Evolutionary conservation across 2,113 vertebrate genomes (phyloP).

Genomic region (Elgaria multicarinata): DNA sequence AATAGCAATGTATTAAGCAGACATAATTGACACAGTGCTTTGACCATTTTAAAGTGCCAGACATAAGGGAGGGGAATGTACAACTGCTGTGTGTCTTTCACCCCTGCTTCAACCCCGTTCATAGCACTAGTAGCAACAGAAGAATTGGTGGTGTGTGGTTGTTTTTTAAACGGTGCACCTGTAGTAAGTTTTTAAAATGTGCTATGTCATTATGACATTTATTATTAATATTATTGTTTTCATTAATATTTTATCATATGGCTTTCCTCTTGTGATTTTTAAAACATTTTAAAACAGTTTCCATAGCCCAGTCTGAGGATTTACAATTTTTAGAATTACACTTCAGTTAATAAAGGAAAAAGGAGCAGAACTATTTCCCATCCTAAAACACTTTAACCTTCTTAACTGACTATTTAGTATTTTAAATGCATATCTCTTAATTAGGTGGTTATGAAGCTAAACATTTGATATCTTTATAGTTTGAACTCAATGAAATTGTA

Average conservation of each 20-base stretch:
- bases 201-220: slow-evolving; percentile 61
- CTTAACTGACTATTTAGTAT: slow-evolving; percentile 40
- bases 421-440: slow-evolving; percentile 62
- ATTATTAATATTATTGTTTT: slow-evolving; percentile 33
- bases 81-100: slow-evolving; percentile 52
- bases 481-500: slow-evolving; percentile 77
- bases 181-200: slow-evolving; percentile 44
- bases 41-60: slow-evolving; percentile 56
- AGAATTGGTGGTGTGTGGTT: slow-evolving; percentile 42
- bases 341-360: slow-evolving; percentile 59
- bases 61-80: slow-evolving; percentile 34
- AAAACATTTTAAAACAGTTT: slow-evolving; percentile 61
- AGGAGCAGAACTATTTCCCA: slow-evolving; percentile 47
- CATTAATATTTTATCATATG: slow-evolving; percentile 62
- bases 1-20: slow-evolving; percentile 69
- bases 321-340: slow-evolving; percentile 70
- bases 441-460: slow-evolving; percentile 68
- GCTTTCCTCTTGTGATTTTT: slow-evolving; percentile 69
- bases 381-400: slow-evolving; percentile 56
- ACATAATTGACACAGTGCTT: slow-evolving; percentile 66
- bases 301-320: slow-evolving; percentile 69
- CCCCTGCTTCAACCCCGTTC: slow-evolving; percentile 44
- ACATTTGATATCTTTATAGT: slow-evolving; percentile 73
- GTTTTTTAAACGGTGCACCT: slow-evolving; percentile 44
- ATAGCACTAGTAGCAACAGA: slow-evolving; percentile 57